These are phyloP conservation scores for Acromyrmex heyeri DNA, from an alignment of 1,140 invertebrate species.

Conservation along the genomic window DNA sequence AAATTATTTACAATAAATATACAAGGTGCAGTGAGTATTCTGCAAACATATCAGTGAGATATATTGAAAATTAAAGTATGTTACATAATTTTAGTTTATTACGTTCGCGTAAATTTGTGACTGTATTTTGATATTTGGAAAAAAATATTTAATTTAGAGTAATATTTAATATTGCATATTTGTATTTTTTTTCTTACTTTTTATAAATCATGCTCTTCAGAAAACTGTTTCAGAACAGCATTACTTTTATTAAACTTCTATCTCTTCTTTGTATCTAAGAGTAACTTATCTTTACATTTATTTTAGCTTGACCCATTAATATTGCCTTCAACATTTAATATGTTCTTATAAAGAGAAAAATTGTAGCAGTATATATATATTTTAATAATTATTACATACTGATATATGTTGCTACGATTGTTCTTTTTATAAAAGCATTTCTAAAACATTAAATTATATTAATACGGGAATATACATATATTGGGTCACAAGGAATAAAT, in stretches of 20 bases:
- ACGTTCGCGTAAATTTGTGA: not conserved
- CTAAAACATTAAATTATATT: no score
- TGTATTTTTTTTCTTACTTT: not conserved
- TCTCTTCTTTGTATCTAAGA: not conserved
- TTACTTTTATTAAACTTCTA: not conserved
- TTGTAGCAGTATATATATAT: not conserved
- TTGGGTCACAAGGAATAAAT: not conserved
- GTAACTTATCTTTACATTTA: not conserved
- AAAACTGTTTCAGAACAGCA: not conserved
- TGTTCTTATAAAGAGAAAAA: not conserved
- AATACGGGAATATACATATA: no score
- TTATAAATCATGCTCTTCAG: not conserved
- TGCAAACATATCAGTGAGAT: not conserved
- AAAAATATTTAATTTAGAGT: not conserved
- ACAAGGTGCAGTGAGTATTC: not conserved
- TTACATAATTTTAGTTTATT: not conserved
- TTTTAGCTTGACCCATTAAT: not conserved
- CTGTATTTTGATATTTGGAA: not conserved
- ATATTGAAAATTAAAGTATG: constrained; percentile 15
- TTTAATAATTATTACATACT: no score
- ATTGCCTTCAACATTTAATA: not conserved
- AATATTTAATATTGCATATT: not conserved
- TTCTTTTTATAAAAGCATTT: no score
- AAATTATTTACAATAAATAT: not conserved
- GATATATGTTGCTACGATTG: no score